Evolutionary conservation across 2,113 vertebrate genomes (phyloP).

Genomic region (Hylia prasina): DNA sequence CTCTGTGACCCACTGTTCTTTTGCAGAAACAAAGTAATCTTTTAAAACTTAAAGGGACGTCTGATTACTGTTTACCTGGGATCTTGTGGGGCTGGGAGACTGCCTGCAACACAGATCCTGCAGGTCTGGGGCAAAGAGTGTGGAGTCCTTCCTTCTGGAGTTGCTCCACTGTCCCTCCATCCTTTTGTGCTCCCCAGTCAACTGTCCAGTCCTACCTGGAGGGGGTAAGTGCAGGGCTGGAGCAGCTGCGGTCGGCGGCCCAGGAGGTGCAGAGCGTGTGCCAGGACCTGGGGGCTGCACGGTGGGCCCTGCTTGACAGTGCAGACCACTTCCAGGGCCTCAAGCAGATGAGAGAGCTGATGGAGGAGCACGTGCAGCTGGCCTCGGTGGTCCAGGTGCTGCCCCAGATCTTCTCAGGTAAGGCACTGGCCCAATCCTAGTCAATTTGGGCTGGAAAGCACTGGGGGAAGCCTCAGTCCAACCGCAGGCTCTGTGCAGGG

Average conservation of each 20-base stretch:
- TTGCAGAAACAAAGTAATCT: background rate
- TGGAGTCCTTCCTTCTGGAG: background rate
- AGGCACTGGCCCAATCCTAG: background rate
- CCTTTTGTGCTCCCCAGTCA: conserved; percentile 73
- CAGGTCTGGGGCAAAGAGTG: background rate
- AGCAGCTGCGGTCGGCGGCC: conserved; percentile 80
- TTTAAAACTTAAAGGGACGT: background rate
- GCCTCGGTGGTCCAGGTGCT: conserved; percentile 84
- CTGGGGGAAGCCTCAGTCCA: background rate
- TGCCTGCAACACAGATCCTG: background rate
- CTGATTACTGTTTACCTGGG: background rate
- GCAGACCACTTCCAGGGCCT: conserved; percentile 65
- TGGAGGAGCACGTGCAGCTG: conserved; percentile 80
- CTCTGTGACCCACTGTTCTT: background rate
- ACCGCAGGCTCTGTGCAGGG: rapidly evolving
- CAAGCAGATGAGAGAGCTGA: conserved; percentile 74
- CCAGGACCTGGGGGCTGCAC: conserved; percentile 73
- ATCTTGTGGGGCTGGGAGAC: background rate
- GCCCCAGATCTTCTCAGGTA: conserved; percentile 87
- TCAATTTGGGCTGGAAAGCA: background rate
- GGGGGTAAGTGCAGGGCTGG: conserved; percentile 84
- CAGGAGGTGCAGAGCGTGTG: conserved; percentile 73
- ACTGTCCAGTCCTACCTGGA: conserved; percentile 94
- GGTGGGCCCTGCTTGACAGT: conserved; percentile 68
- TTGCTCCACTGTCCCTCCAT: background rate